Evolutionary conservation across 1,140 invertebrate species (phyloP), one percentile per base, ranked within the genome.

Genomic region (Andrena cerasifolii): DNA sequence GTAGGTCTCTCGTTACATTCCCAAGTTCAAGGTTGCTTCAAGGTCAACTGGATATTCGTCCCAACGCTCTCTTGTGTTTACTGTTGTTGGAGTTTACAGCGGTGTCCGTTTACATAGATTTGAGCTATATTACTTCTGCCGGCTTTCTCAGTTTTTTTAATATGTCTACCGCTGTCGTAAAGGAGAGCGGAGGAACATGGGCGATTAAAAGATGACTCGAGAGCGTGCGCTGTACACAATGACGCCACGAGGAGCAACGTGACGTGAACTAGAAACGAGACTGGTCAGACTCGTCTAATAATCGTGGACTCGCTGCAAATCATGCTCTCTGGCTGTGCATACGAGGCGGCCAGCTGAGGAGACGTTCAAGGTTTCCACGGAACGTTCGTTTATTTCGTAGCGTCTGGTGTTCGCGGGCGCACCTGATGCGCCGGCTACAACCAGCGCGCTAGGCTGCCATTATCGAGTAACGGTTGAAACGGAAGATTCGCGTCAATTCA

Each of bases 351-450:
- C 56, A 28, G 24, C 59, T 87, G 84, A 85, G 87, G 86, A 88
- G 87, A 86, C 76, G 76, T 79, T 88, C 89, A 89, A 90, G 89
- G 91, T 88, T 86, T 83, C 59, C 74, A 36, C 28, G 49, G 73
- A 78, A 84, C 79, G 66, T 87, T 85, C 66, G 75, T 80, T 90
- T 89, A 88, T 86, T 56, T 72, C 53, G 45, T 51, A 31, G 45
- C 58, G 51, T 58, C 43, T 53, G 49, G 14, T 51, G 16, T 6
- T 61, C 10, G 5, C 8, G 16, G 14, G 28, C 31, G 33, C 62
- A 28, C 51, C 51, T 26, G 73, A 67, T 21, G 7, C 51, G 33
- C 53, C 18, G n/a, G 24, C 18, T 31, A 26, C 12, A 31, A 1
- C 1, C 43, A 45, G 58, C 53, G 58, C 68, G 53, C 18, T n/a